Base-by-base conservation (phyloP, 2,888 invertebrate species). In the Latheticus oryzae region DNA sequence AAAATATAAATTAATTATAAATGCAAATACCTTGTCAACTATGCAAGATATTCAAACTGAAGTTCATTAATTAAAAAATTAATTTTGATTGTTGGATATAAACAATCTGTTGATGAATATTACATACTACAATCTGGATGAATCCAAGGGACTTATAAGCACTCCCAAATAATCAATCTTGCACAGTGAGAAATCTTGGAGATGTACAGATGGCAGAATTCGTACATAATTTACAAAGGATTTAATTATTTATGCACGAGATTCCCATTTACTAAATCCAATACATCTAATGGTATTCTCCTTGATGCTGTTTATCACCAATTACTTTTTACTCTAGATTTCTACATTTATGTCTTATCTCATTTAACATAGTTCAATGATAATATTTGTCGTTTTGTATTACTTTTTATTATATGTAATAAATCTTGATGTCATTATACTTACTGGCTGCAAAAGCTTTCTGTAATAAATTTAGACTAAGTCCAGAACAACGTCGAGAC, bases 81-180 rank as follows among this genome's bases (percentile, higher is more conserved):
- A n/a, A n/a, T n/a, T n/a, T n/a, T n/a, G n/a, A n/a, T n/a, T n/a
- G n/a, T n/a, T n/a, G n/a, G n/a, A n/a, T n/a, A n/a, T n/a, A n/a
- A n/a, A n/a, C n/a, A n/a, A n/a, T n/a, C n/a, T n/a, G n/a, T n/a
- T n/a, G n/a, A n/a, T n/a, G n/a, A n/a, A n/a, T n/a, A n/a, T n/a
- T n/a, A n/a, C n/a, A n/a, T n/a, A n/a, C n/a, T n/a, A n/a, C n/a
- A n/a, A n/a, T n/a, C n/a, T n/a, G n/a, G n/a, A n/a, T n/a, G n/a
- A n/a, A n/a, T n/a, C n/a, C n/a, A n/a, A n/a, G n/a, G n/a, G n/a
- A n/a, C n/a, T 28, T 16, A 45, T 54, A 35, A 11, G 45, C 35
- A 51, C n/a, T 58, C 53, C 51, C 53, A 48, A 61, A 61, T 63
- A 57, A 63, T 63, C 59, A 59, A 59, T 63, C 51, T 45, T 24